Percentiles rank a stretch among this genome's conserved stretches.
Conservation (phyloP, 2,888 invertebrate species). For the Cephalotes varians region DNA sequence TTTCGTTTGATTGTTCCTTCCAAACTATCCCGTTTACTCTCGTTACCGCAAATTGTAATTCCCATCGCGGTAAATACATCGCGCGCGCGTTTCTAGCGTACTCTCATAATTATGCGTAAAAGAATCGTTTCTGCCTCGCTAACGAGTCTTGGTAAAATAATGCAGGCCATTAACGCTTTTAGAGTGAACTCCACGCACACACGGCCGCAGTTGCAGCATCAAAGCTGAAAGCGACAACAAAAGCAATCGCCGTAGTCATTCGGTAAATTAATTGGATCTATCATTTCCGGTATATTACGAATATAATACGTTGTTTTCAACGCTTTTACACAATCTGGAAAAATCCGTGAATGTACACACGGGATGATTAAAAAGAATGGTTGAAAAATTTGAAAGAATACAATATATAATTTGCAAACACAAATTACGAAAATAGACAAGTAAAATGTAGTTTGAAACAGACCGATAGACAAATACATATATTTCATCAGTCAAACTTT, state of each 20-base stretch:
- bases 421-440: neutral
- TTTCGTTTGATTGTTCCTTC: neutral
- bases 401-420: neutral
- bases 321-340: neutral
- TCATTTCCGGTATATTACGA: slow-evolving; percentile 11
- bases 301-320: neutral
- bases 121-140: neutral
- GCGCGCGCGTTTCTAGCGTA: neutral
- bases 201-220: neutral
- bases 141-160: slow-evolving; percentile 29
- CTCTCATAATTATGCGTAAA: slow-evolving; percentile 11
- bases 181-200: neutral
- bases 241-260: slow-evolving; percentile 6
- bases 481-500: neutral
- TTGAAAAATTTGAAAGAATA: neutral
- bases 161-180: slow-evolving; percentile 25
- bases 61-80: neutral
- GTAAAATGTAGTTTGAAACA: neutral
- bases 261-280: slow-evolving; percentile 20
- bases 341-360: neutral
- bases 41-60: neutral
- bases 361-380: neutral
- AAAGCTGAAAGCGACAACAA: slow-evolving; percentile 22
- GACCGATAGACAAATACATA: neutral
- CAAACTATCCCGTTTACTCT: neutral